These are phyloP conservation scores for Diachasma alloeum DNA, from an alignment of 1,140 invertebrate species.

Conservation along the genomic window DNA sequence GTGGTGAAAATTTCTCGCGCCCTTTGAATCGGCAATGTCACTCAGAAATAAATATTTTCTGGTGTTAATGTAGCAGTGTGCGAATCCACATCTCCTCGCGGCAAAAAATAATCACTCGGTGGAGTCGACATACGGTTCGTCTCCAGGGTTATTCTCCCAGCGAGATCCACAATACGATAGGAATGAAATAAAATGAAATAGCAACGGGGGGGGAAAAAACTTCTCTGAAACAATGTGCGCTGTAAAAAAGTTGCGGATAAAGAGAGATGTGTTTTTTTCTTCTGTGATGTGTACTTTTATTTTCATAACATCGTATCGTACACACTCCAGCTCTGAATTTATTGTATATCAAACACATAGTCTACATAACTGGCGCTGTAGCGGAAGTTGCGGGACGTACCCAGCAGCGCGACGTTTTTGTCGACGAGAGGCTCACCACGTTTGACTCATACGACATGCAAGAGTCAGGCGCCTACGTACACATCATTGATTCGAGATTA, in stretches of 20 bases:
- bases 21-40: background rate
- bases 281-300: background rate
- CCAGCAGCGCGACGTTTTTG: too few species aligned
- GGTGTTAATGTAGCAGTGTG: background rate
- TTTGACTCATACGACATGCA: too few species aligned
- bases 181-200: background rate
- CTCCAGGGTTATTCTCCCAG: conserved; percentile 24
- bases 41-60: background rate
- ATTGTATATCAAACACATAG: background rate
- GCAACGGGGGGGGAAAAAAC: background rate
- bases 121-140: conserved; percentile 33
- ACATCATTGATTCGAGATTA: too few species aligned
- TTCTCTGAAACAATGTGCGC: background rate
- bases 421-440: too few species aligned
- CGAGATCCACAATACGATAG: background rate
- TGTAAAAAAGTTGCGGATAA: background rate
- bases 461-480: too few species aligned
- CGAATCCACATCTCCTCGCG: background rate
- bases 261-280: background rate
- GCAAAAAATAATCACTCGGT: background rate
- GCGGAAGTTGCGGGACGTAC: too few species aligned
- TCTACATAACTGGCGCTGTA: background rate
- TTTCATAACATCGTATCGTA: background rate
- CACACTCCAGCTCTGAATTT: background rate
- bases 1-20: background rate